Percentiles rank a stretch among this genome's conserved stretches.
These are phyloP conservation scores for Acanthurus lineatus DNA, from an alignment of 2,797 vertebrate species.

Conservation along the genomic window DNA sequence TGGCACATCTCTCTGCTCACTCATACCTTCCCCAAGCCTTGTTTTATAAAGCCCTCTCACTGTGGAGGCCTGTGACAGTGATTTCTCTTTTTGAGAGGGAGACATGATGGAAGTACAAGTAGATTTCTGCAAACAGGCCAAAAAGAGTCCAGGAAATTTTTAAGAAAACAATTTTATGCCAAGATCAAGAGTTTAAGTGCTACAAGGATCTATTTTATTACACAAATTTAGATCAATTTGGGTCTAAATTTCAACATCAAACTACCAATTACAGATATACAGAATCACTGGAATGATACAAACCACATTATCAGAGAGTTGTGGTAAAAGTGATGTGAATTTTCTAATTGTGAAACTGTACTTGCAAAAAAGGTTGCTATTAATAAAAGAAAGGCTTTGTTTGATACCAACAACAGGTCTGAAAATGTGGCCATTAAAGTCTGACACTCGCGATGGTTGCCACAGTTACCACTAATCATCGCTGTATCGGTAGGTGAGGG, in stretches of 20 bases:
- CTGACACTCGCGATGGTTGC: slow-evolving; percentile 55
- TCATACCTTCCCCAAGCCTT: not conserved
- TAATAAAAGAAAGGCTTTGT: slow-evolving; percentile 55
- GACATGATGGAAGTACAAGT: not conserved
- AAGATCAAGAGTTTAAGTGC: not conserved
- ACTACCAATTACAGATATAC: not conserved
- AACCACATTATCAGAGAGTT: not conserved
- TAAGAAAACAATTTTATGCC: not conserved
- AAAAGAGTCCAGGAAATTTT: not conserved
- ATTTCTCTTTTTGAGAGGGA: not conserved
- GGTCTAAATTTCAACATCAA: not conserved
- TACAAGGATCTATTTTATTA: not conserved
- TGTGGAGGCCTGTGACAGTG: slow-evolving; percentile 6
- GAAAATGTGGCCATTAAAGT: slow-evolving; percentile 63
- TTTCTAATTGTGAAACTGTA: not conserved
- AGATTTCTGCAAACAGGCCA: not conserved
- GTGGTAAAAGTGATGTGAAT: slow-evolving; percentile 1
- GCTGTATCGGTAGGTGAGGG: slow-evolving; percentile 51
- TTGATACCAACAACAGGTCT: slow-evolving; percentile 56
- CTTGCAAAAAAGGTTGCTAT: slow-evolving; percentile 22
- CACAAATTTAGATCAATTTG: not conserved
- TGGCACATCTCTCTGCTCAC: slow-evolving; percentile 38
- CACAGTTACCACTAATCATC: slow-evolving; percentile 66
- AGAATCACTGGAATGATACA: not conserved
- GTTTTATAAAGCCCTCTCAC: slow-evolving; percentile 30